Conservation (phyloP, 2,888 invertebrate species). For the Lithophane semibrunnea region DNA sequence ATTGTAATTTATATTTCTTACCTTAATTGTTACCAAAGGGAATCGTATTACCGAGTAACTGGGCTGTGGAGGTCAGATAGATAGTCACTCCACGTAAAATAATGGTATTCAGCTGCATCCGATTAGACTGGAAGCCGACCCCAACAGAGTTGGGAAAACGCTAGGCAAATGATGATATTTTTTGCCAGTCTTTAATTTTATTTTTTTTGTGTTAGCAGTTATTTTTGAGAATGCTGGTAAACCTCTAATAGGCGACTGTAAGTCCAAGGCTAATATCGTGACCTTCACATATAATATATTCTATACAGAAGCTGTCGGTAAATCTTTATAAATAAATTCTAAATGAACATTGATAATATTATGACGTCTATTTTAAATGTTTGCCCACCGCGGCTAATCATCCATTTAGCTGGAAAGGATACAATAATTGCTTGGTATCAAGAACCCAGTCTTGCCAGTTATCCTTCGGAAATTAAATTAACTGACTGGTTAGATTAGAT, state of each 20-base stretch:
- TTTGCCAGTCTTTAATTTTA: neutral
- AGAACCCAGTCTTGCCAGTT: slow-evolving; percentile 31
- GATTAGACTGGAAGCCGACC: no score
- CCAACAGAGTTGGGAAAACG: no score
- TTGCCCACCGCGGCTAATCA: neutral
- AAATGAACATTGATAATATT: no score
- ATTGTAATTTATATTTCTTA: neutral
- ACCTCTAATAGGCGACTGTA: neutral
- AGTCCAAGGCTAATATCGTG: neutral
- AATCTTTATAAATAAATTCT: no score
- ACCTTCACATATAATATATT: neutral
- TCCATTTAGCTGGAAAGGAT: slow-evolving; percentile 17
- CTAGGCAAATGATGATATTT: no score
- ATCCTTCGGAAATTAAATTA: slow-evolving; percentile 48
- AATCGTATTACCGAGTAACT: no score
- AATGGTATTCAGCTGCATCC: no score
- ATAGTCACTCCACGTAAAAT: no score
- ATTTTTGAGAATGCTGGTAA: neutral
- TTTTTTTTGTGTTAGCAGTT: neutral
- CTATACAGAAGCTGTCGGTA: neutral
- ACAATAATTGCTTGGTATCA: slow-evolving; percentile 24
- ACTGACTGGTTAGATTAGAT: slow-evolving; percentile 44
- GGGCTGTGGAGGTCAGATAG: no score
- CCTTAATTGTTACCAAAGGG: no score
- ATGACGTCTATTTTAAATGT: no score